Base-by-base conservation (phyloP, 2,888 invertebrate genomes). In the Dusona sp. region DNA sequence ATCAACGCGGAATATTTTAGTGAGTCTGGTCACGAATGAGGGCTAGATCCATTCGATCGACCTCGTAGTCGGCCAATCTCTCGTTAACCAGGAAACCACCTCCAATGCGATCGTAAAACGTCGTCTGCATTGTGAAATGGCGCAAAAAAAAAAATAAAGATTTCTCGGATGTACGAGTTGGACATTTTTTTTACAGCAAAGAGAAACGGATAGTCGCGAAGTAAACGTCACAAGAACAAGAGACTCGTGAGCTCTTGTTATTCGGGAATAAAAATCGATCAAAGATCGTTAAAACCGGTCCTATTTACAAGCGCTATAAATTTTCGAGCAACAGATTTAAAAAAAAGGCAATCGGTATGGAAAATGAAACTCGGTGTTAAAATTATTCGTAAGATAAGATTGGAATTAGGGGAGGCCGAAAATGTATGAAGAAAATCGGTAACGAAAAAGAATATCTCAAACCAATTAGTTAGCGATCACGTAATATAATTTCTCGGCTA, bases 11-110 rank as follows among this genome's bases (percentile, higher is more conserved):
- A 68, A 51, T 42, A 36, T 61, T 84, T 87, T 84, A 65, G 54
- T 79, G 87, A 92, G 88, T 73, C 92, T 79, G 89, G 91, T 93
- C 93, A 93, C 93, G 93, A 90, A 89, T 88, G 89, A 90, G 92
- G 90, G 90, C 93, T 88, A 92, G 92, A 93, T 93, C 91, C 92
- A 92, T 93, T 89, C 88, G 88, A 93, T 93, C 92, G 90, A 91
- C 91, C 90, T 67, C 73, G 61, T 75, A 65, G 54, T 64, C 67
- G 80, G 61, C 68, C 57, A 48, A 73, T 72, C 51, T 61, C 82
- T 57, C 36, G 65, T 33, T 64, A 73, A 80, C 74, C 83, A 70
- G 70, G 61, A 78, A 83, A 68, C 83, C 83, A 83, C 81, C 79
- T 75, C 72, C 77, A 72, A 64, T 13, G 64, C 79, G 67, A 25